A percentile compares a stretch with the other conserved stretches of the same genome.
Conservation (phyloP, 2,797 vertebrate species). For the Hydrophis major region DNA sequence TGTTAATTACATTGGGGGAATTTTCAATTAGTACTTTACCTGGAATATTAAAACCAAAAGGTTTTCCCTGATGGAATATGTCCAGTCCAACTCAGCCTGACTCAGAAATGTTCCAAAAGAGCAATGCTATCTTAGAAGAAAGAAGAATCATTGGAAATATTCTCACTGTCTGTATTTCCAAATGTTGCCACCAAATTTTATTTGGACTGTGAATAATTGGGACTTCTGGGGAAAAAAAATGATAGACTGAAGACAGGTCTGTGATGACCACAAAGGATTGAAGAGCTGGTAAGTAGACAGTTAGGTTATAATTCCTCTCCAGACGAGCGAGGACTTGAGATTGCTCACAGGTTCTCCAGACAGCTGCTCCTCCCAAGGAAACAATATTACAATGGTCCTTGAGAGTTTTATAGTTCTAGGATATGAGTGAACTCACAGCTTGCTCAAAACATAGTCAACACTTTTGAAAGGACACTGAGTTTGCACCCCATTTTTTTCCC, state of each 20-base stretch:
- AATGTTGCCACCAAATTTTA: not conserved
- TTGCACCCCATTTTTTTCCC: not conserved
- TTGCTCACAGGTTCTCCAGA: not conserved
- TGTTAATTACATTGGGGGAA: not conserved
- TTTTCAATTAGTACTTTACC: not conserved
- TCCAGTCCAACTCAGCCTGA: not conserved
- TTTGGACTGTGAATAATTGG: not conserved
- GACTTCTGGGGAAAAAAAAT: not conserved
- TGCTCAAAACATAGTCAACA: not conserved
- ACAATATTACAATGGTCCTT: not conserved
- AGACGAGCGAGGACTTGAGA: not conserved
- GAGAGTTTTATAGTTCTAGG: not conserved
- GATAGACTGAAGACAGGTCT: not conserved
- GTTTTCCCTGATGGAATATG: no score
- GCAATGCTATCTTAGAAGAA: not conserved
- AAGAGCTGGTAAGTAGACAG: not conserved
- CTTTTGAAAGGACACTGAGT: not conserved
- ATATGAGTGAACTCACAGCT: not conserved
- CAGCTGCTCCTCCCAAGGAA: not conserved
- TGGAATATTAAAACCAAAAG: not conserved
- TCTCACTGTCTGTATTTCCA: not conserved
- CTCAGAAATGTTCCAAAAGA: not conserved
- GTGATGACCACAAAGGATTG: not conserved
- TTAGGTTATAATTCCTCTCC: not conserved
- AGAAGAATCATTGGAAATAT: not conserved